These are phyloP conservation scores for Charaxes varanes DNA, from an alignment of 1,140 invertebrate species.

Conservation along the genomic window DNA sequence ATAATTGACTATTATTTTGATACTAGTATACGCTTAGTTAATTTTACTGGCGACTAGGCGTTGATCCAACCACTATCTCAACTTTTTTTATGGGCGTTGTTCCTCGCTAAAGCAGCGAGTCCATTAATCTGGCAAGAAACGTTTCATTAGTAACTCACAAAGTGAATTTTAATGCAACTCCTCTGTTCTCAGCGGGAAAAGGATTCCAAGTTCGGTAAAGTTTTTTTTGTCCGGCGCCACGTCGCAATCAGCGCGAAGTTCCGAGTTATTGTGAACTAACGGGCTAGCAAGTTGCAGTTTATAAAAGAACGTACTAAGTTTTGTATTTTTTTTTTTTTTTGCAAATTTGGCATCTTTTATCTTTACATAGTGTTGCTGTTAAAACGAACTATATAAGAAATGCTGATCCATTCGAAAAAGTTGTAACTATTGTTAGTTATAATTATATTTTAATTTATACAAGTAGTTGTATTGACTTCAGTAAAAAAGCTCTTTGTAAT, in stretches of 20 bases:
- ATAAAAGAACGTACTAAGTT: conserved; percentile 4
- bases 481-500: too few relatives aligned
- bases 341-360: too few relatives aligned
- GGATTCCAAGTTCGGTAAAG: conserved; percentile 22
- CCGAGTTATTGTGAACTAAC: conserved; percentile 10
- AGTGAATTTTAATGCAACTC: conserved; percentile 48
- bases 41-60: conserved; percentile 13
- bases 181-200: conserved; percentile 17
- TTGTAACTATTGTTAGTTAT: too few relatives aligned
- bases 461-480: too few relatives aligned
- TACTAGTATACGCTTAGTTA: too few relatives aligned
- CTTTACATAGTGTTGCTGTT: too few relatives aligned
- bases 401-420: too few relatives aligned
- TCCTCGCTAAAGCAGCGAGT: conserved; percentile 23
- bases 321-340: conserved; percentile 9
- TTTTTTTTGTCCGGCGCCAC: conserved; percentile 21
- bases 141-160: conserved; percentile 40
- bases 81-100: conserved; percentile 19
- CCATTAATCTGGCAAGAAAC: conserved; percentile 33
- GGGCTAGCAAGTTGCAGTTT: conserved; percentile 17
- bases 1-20: too few relatives aligned
- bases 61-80: conserved; percentile 10
- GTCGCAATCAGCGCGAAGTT: conserved; percentile 26
- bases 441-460: too few relatives aligned
- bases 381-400: too few relatives aligned